Evolutionary conservation across 92 coral and sea anemone species (phyloP).

Genomic region (Porites cylindrica): DNA sequence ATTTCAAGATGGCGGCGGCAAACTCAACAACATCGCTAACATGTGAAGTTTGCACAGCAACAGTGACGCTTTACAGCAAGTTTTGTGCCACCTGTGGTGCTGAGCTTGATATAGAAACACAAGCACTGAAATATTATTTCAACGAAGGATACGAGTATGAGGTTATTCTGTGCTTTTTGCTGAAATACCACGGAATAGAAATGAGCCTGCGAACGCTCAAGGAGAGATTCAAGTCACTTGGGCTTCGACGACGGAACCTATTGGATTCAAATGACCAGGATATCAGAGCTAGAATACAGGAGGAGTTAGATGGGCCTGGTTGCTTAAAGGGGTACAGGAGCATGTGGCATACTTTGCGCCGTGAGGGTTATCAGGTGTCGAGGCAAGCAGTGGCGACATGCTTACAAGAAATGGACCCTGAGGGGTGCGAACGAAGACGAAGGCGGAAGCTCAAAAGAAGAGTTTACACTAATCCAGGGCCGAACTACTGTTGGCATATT

Average conservation of each 20-base stretch:
- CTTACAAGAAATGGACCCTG: constrained; percentile 69
- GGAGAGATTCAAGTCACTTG: constrained; percentile 49
- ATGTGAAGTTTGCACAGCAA: constrained; percentile 49
- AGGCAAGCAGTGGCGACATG: constrained; percentile 54
- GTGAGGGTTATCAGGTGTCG: constrained; percentile 47
- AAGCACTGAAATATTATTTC: constrained; percentile 36
- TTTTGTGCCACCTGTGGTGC: constrained; percentile 49
- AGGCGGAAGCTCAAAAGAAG: too few relatives aligned
- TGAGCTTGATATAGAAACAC: constrained; percentile 31
- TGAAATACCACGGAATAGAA: constrained; percentile 49
- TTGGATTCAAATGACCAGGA: constrained; percentile 54
- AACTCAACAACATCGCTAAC: constrained; percentile 21
- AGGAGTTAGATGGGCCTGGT: constrained; percentile 63
- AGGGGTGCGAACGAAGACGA: constrained; percentile 58
- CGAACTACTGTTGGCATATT: too few relatives aligned
- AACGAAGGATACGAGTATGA: constrained; percentile 48
- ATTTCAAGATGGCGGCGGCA: constrained; percentile 49
- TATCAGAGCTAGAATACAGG: constrained; percentile 51
- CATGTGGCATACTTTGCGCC: constrained; percentile 64
- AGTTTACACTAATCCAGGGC: too few relatives aligned
- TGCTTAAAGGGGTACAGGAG: constrained; percentile 55
- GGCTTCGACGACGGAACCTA: constrained; percentile 47
- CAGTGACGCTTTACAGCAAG: constrained; percentile 23
- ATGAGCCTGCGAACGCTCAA: constrained; percentile 56
- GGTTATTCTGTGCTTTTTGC: constrained; percentile 41